A percentile compares a stretch with the other conserved stretches of the same genome.
phyloP scores from a whole-genome alignment of 2,888 invertebrate genomes.

The Papilio elwesi region DNA sequence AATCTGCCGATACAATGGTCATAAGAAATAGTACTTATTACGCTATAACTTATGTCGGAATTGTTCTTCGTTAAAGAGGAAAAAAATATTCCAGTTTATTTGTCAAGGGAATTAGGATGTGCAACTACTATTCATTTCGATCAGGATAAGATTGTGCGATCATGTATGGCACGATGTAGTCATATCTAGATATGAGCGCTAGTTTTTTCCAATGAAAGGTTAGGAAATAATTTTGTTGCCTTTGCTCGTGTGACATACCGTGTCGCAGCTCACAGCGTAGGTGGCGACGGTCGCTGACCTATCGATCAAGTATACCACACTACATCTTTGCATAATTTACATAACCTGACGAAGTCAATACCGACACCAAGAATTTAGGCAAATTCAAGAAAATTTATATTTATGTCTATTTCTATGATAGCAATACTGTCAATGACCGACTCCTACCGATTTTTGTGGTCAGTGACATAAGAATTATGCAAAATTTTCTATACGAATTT shows the following conservation, averaged over 20 bases:
- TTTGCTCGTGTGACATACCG: slow-evolving; percentile 50
- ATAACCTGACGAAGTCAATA: slow-evolving; percentile 78
- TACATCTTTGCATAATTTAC: slow-evolving; percentile 76
- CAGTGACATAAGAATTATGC: slow-evolving; percentile 45
- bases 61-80: too few species aligned
- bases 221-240: slow-evolving; percentile 45
- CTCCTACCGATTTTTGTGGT: slow-evolving; percentile 38
- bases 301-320: slow-evolving; percentile 73
- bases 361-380: slow-evolving; percentile 73
- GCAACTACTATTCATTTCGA: too few species aligned
- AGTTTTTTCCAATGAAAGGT: slow-evolving; percentile 33
- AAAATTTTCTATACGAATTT: slow-evolving; percentile 29
- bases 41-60: too few species aligned
- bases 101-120: too few species aligned
- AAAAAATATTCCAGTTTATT: too few species aligned
- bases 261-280: slow-evolving; percentile 62
- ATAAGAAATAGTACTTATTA: too few species aligned
- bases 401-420: slow-evolving; percentile 53
- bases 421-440: slow-evolving; percentile 58
- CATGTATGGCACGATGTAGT: too few species aligned
- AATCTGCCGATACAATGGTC: too few species aligned
- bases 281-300: slow-evolving; percentile 69
- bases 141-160: too few species aligned
- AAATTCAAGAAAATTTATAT: slow-evolving; percentile 67
- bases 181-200: neutral